Evolutionary conservation across 2,113 vertebrate genomes (phyloP), one percentile per base, ranked within the genome.

Genomic region (Neoarius graeffei): DNA sequence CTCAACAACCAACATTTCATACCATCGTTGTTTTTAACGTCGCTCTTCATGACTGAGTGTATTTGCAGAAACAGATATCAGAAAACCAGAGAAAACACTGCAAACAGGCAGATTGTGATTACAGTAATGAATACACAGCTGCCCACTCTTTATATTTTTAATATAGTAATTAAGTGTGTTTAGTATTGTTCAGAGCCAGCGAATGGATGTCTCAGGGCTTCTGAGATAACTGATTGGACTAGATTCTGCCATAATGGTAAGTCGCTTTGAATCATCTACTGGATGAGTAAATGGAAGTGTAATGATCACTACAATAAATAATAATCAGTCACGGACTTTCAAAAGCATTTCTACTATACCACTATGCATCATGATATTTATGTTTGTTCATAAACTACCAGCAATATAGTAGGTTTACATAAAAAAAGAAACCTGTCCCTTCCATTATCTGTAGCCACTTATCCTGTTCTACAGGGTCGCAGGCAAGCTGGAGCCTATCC

Each of bases 1-100:
- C n/a, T 62, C 80, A 62, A 56, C 60, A 57, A 62, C 57, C 57
- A 81, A 42, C 56, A 81, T 81, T 81, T 60, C 80, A 60, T 62
- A 23, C 57, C 15, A 81, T 13, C 42, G 19, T 81, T 60, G 80
- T 81, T 81, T 81, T 81, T 60, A 30, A 59, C 23, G 80, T 62
- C 30, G 15, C 80, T 60, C 57, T 60, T 6, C 3, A 23, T 60
- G 79, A 81, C n/a, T 56, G 56, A 23, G 19, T 7, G 7, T 17
- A 30, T 81, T 62, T 62, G 19, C 9, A 42, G 42, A 42, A 81
- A 23, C 76, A 56, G 27, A 79, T 56, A 27, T 52, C 17, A 14
- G n/a, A 80, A 50, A 76, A 76, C 6, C 69, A 19, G 69, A 73
- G 69, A 8, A 35, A 73, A n/a, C 13, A 23, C 20, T 17, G 11